phyloP scores from a whole-genome alignment of 2,888 invertebrate species.

The Catocala sponsa region DNA sequence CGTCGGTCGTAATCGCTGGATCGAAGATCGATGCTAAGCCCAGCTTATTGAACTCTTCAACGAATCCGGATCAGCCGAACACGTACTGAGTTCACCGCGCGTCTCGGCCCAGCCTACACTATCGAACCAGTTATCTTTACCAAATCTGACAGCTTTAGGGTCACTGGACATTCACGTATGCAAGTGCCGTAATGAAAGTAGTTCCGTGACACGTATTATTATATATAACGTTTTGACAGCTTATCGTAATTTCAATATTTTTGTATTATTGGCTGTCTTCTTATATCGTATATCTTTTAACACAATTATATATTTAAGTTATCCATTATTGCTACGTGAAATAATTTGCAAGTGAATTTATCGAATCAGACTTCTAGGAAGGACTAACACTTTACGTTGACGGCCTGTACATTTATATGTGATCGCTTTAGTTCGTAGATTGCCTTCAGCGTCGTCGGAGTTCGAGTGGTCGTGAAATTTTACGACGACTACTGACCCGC shows the following conservation, averaged over 20 bases:
- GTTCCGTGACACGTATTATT: conserved; percentile 37
- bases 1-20: conserved; percentile 80
- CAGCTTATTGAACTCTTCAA: conserved; percentile 84
- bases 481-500: conserved; percentile 76
- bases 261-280: conserved; percentile 22
- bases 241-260: conserved; percentile 44
- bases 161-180: conserved; percentile 65
- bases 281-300: not conserved
- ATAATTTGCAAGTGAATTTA: conserved; percentile 29
- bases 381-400: conserved; percentile 26
- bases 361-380: conserved; percentile 52
- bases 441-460: conserved; percentile 59
- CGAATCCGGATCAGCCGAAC: conserved; percentile 72
- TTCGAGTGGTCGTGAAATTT: conserved; percentile 76
- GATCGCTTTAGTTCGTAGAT: conserved; percentile 52
- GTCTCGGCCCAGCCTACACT: conserved; percentile 64
- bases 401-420: conserved; percentile 38
- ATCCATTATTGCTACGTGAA: not conserved
- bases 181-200: conserved; percentile 54
- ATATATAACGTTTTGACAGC: conserved; percentile 50
- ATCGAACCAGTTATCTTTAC: conserved; percentile 71
- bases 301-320: not conserved
- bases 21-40: conserved; percentile 86
- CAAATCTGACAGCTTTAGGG: conserved; percentile 77
- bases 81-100: conserved; percentile 70